These are phyloP conservation scores for Macrophya annulata DNA, from an alignment of 2,888 invertebrate genomes.

Conservation along the genomic window DNA sequence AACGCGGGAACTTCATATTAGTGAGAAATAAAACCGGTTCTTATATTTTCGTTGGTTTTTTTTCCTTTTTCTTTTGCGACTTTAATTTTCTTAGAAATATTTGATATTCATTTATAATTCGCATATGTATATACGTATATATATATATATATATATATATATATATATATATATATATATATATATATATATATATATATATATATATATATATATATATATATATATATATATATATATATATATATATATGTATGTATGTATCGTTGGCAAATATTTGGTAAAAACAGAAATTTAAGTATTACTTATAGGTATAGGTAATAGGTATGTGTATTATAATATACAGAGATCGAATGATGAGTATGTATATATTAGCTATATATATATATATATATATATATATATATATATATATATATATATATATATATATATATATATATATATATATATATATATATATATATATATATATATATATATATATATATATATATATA, in stretches of 20 bases:
- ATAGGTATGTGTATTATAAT: neutral
- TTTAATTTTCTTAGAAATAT: neutral
- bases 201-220: too few species aligned
- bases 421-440: neutral
- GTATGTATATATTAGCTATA: too few species aligned
- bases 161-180: too few species aligned
- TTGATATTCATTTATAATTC: neutral
- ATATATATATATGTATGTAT: too few species aligned
- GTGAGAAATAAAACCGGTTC: conserved; percentile 17
- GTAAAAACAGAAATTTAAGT: too few species aligned
- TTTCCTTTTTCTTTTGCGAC: neutral
- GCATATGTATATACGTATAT: too few species aligned
- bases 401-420: neutral
- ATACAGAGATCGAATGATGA: neutral
- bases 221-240: too few species aligned
- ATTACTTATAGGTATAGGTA: neutral
- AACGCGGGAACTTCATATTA: neutral
- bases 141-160: too few species aligned
- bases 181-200: too few species aligned
- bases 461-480: neutral
- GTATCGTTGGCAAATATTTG: too few species aligned
- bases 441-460: neutral
- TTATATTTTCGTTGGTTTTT: neutral
- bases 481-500: neutral
- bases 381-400: neutral